Evolutionary conservation across 2,888 invertebrate species (phyloP).

Genomic region (Synergus japonicus): DNA sequence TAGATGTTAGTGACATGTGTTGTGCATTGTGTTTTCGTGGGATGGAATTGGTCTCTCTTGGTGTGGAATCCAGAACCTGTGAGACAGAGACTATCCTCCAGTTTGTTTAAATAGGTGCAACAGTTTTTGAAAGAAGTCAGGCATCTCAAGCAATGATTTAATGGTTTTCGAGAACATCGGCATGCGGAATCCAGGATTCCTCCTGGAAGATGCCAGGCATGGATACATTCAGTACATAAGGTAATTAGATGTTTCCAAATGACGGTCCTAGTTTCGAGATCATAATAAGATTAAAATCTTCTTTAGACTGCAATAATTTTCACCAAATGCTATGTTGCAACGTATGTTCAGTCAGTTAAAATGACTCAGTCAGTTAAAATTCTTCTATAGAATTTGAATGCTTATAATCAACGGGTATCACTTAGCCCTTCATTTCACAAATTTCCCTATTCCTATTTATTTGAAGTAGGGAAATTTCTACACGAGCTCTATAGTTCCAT

Average conservation of each 20-base stretch:
- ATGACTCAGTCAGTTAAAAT: too few species aligned
- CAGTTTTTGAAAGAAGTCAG: slow-evolving; percentile 19
- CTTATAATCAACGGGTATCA: too few species aligned
- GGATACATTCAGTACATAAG: slow-evolving; percentile 76
- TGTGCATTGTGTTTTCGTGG: slow-evolving; percentile 6
- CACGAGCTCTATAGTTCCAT: too few species aligned
- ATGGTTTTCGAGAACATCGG: slow-evolving; percentile 76
- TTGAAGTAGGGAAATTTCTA: too few species aligned
- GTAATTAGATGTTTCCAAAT: slow-evolving; percentile 55
- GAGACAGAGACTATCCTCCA: neutral
- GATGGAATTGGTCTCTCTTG: neutral
- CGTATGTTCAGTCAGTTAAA: too few species aligned
- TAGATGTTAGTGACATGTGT: neutral
- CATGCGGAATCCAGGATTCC: slow-evolving; percentile 76
- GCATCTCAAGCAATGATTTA: slow-evolving; percentile 50
- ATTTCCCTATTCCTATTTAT: too few species aligned
- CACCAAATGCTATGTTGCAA: too few species aligned
- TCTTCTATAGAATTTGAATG: too few species aligned
- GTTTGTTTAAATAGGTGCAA: neutral
- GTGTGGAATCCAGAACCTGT: neutral
- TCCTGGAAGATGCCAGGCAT: slow-evolving; percentile 75
- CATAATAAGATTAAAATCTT: too few species aligned
- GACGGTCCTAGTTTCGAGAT: neutral
- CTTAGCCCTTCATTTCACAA: too few species aligned
- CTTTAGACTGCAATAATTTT: too few species aligned